These are phyloP conservation scores for Dinomys branickii DNA, from an alignment of 2,113 vertebrate genomes.

Conservation along the genomic window DNA sequence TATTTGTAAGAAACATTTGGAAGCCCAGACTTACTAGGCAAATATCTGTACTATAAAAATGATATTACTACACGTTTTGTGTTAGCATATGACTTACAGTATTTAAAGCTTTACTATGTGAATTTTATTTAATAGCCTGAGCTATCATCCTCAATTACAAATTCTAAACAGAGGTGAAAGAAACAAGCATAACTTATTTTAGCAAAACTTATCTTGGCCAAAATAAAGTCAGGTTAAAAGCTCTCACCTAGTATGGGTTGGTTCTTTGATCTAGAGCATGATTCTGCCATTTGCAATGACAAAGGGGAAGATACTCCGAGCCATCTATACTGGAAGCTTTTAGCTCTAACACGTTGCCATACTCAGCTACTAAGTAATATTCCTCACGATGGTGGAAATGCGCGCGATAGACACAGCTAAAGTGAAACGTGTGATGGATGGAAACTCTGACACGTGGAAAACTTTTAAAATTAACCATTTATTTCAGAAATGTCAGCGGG, in stretches of 20 bases:
- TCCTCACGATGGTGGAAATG: conserved; percentile 51
- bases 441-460: conserved; percentile 62
- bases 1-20: conserved; percentile 8
- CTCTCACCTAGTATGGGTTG: conserved; percentile 23
- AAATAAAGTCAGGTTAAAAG: conserved; percentile 53
- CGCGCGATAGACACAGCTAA: conserved; percentile 40
- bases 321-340: neutral
- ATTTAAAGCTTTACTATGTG: conserved; percentile 55
- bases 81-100: neutral
- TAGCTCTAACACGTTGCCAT: neutral
- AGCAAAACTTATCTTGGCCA: conserved; percentile 41
- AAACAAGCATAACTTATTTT: conserved; percentile 44
- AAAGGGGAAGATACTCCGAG: neutral
- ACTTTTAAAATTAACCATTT: conserved; percentile 63
- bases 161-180: neutral
- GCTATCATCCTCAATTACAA: conserved; percentile 17
- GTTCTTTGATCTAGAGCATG: neutral
- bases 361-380: conserved; percentile 50
- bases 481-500: conserved; percentile 75
- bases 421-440: conserved; percentile 41
- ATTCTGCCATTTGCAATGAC: neutral
- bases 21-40: conserved; percentile 34
- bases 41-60: conserved; percentile 33
- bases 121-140: conserved; percentile 45
- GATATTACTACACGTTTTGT: conserved; percentile 37